Conservation (phyloP, 37 sponge, comb jelly and placozoan species). For the Geodia barretti region DNA sequence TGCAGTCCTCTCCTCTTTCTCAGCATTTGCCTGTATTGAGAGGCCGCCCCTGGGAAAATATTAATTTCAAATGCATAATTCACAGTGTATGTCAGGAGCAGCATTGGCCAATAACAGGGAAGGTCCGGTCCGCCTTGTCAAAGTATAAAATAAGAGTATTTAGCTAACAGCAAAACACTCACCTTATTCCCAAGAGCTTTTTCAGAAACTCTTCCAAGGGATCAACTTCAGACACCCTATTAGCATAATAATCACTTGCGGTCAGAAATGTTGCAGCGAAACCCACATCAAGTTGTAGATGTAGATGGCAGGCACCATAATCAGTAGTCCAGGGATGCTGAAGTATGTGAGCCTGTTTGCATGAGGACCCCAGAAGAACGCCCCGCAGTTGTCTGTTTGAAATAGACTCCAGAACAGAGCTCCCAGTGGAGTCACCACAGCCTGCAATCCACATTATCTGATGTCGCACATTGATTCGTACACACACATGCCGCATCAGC, state of each 20-base stretch:
- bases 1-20: neutral
- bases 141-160: no score
- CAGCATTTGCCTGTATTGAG: neutral
- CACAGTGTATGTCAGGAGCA: no score
- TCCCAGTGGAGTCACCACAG: slow-evolving; percentile 78
- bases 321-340: slow-evolving; percentile 67
- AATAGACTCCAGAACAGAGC: slow-evolving; percentile 78
- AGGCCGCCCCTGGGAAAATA: neutral
- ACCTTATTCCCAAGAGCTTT: no score
- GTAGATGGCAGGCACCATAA: slow-evolving; percentile 73
- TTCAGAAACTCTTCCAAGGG: neutral
- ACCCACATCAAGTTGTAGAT: slow-evolving; percentile 68
- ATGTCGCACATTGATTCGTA: no score
- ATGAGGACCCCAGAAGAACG: slow-evolving; percentile 38
- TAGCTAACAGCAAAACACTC: no score
- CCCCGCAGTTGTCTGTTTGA: slow-evolving; percentile 17
- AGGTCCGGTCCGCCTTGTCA: no score
- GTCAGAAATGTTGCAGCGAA: neutral
- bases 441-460: no score
- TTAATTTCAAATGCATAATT: no score
- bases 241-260: no score
- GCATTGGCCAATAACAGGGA: no score
- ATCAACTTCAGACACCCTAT: neutral
- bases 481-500: no score
- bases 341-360: slow-evolving; percentile 63